phyloP scores from a whole-genome alignment of 2,888 invertebrate genomes.

The Sepiola atlantica region DNA sequence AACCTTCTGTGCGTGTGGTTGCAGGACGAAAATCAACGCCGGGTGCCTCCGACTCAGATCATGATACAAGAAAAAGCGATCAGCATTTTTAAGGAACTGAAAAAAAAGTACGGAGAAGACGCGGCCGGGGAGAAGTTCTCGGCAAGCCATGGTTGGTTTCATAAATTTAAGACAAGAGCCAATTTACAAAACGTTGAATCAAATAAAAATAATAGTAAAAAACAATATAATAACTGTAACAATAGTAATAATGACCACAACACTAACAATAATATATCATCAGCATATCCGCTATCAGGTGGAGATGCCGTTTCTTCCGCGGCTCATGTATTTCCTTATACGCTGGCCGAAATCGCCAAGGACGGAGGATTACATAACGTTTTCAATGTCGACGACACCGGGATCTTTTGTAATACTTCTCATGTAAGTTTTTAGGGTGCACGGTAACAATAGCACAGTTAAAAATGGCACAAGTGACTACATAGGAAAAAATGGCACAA shows the following conservation, averaged over 20 bases:
- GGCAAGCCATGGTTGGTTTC: conserved; percentile 33
- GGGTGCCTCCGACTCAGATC: not conserved
- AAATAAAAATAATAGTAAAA: not conserved
- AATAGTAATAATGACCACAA: not conserved
- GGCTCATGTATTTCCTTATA: not conserved
- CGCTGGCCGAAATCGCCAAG: not conserved
- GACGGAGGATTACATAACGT: not conserved
- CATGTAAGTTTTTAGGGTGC: not conserved
- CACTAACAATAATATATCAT: not conserved
- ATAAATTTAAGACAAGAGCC: not conserved
- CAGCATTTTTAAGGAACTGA: not conserved
- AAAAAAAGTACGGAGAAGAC: not conserved
- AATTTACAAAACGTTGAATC: not conserved
- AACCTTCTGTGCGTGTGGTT: not conserved
- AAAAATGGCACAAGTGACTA: too few relatives aligned
- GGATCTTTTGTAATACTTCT: not conserved
- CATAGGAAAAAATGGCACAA: too few relatives aligned
- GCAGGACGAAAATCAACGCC: not conserved
- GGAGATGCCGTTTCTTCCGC: not conserved
- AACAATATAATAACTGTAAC: not conserved
- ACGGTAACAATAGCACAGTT: too few relatives aligned
- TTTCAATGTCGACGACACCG: not conserved
- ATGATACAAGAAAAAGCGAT: conserved; percentile 25
- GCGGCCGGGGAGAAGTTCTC: not conserved
- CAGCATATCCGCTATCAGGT: not conserved